Conservation (phyloP, 2,888 invertebrate genomes). For the Eupithecia centaureata region DNA sequence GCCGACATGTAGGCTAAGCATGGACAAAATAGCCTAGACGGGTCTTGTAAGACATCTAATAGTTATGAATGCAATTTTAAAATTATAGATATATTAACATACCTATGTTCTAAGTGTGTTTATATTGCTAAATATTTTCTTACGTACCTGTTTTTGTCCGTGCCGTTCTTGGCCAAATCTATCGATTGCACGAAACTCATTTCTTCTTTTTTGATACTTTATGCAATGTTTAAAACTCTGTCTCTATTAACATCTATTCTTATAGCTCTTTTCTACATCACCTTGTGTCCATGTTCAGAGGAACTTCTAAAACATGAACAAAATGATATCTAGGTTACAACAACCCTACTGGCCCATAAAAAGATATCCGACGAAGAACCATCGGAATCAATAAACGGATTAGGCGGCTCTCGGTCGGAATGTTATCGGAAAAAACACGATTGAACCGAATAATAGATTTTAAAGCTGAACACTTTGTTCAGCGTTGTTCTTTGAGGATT, state of each 20-base stretch:
- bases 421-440: conserved; percentile 42
- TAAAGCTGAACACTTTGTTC: conserved; percentile 38
- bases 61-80: no score
- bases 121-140: no score
- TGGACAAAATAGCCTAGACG: no score
- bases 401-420: conserved; percentile 38
- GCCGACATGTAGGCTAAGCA: not conserved
- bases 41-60: no score
- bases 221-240: not conserved
- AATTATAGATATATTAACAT: no score
- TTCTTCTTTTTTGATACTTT: not conserved
- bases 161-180: no score
- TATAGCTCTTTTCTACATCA: not conserved
- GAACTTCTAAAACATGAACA: not conserved
- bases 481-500: conserved; percentile 26
- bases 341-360: conserved; percentile 37
- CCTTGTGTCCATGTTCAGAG: not conserved
- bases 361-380: conserved; percentile 43
- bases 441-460: conserved; percentile 43
- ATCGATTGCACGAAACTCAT: not conserved
- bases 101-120: no score
- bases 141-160: no score
- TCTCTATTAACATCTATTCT: no score
- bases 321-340: conserved; percentile 37
- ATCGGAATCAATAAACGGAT: conserved; percentile 49